These are phyloP conservation scores for Stegophylla sp. DNA, from an alignment of 2,888 invertebrate species.

Conservation along the genomic window DNA sequence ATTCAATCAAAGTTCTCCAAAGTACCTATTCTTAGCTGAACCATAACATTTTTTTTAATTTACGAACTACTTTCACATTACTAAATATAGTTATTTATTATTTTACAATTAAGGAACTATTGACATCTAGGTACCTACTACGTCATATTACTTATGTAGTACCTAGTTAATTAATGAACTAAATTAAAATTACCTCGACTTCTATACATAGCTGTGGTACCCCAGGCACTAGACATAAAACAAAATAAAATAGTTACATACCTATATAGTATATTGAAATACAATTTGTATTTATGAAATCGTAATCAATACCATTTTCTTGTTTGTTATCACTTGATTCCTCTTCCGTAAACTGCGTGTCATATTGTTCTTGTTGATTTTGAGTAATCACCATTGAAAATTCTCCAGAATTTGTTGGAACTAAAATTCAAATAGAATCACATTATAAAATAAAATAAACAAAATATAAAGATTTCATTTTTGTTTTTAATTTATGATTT, in stretches of 20 bases:
- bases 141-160: too few relatives aligned
- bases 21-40: too few relatives aligned
- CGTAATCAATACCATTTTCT: not conserved
- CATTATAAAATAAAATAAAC: not conserved
- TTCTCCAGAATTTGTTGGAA: constrained; percentile 58
- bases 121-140: too few relatives aligned
- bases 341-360: constrained; percentile 71
- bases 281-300: not conserved
- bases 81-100: too few relatives aligned
- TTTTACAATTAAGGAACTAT: too few relatives aligned
- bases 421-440: constrained; percentile 15
- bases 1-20: too few relatives aligned
- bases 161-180: too few relatives aligned
- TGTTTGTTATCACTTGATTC: constrained; percentile 36
- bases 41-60: too few relatives aligned
- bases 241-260: not conserved
- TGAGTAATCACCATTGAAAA: constrained; percentile 72
- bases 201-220: constrained; percentile 48
- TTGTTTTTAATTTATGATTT: too few relatives aligned
- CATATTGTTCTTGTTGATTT: constrained; percentile 78
- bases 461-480: too few relatives aligned
- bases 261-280: not conserved
- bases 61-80: too few relatives aligned
- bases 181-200: constrained; percentile 28
- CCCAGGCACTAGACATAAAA: constrained; percentile 9